phyloP scores from a whole-genome alignment of 1,140 invertebrate species.

The Streblospio benedicti region DNA sequence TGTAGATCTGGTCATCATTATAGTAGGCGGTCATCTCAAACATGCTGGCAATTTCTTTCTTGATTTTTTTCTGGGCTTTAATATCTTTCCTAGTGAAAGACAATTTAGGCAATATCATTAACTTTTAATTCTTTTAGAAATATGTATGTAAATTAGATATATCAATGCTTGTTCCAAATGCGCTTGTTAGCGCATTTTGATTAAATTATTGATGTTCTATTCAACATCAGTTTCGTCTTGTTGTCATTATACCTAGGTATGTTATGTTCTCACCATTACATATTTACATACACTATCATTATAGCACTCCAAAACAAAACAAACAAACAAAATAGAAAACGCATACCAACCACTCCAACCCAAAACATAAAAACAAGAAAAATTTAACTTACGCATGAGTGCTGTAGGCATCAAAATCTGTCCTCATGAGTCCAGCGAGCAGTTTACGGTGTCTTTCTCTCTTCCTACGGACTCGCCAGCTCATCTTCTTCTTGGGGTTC shows the following conservation, averaged over 20 bases:
- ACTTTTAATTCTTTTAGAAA: neutral
- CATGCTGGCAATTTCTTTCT: conserved; percentile 2
- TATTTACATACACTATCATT: no score
- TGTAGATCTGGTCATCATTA: conserved; percentile 6
- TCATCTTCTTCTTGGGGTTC: no score
- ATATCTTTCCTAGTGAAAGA: neutral
- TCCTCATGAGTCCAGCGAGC: neutral
- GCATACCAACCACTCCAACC: neutral
- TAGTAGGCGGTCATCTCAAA: conserved; percentile 9
- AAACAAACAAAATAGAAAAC: neutral
- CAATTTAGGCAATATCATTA: neutral
- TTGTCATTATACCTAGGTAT: no score
- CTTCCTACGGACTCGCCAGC: no score
- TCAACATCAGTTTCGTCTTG: neutral
- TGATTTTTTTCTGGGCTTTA: neutral
- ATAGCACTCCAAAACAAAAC: no score
- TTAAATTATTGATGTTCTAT: neutral
- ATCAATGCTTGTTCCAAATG: neutral
- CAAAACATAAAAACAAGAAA: neutral
- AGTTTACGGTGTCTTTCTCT: conserved; percentile 5
- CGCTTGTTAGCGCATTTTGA: neutral
- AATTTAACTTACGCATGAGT: neutral
- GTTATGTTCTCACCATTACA: no score
- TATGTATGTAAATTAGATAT: neutral
- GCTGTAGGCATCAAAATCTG: conserved; percentile 4